A percentile compares a stretch with the other conserved stretches of the same genome.
These are phyloP conservation scores for Aphis craccivora DNA, from an alignment of 1,140 invertebrate genomes.

Conservation along the genomic window DNA sequence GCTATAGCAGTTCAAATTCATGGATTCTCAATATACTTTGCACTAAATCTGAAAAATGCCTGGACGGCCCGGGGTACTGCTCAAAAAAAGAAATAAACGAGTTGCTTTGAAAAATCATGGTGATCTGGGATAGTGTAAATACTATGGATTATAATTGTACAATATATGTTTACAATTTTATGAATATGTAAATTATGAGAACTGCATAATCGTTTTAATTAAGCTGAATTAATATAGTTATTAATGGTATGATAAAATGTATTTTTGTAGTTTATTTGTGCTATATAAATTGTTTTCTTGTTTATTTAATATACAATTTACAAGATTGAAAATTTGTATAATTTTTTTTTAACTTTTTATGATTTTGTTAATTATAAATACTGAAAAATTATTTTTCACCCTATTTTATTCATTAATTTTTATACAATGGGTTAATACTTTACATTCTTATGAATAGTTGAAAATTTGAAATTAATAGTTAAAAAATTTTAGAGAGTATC, in stretches of 20 bases:
- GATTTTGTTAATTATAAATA: constrained; percentile 1
- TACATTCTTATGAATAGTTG: neutral
- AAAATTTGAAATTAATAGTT: neutral
- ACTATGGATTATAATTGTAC: neutral
- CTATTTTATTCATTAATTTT: neutral
- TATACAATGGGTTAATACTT: no score
- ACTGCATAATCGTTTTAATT: neutral
- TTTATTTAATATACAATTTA: constrained; percentile 1
- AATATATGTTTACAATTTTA: constrained; percentile 6
- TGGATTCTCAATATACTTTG: constrained; percentile 87
- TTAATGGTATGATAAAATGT: neutral
- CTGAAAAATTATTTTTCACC: neutral
- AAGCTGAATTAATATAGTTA: neutral
- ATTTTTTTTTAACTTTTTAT: neutral
- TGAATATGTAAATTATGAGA: neutral
- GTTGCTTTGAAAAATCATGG: constrained; percentile 30
- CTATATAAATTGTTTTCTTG: neutral
- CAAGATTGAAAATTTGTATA: neutral
- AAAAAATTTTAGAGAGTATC: neutral
- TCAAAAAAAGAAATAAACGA: constrained; percentile 64
- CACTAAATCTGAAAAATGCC: constrained; percentile 82
- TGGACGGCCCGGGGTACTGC: constrained; percentile 80
- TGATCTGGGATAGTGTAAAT: constrained; percentile 41
- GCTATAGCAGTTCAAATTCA: constrained; percentile 89
- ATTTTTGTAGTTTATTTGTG: neutral